Evolutionary conservation across 2,113 vertebrate genomes (phyloP).

Genomic region (Gasterosteus aculeatus): DNA sequence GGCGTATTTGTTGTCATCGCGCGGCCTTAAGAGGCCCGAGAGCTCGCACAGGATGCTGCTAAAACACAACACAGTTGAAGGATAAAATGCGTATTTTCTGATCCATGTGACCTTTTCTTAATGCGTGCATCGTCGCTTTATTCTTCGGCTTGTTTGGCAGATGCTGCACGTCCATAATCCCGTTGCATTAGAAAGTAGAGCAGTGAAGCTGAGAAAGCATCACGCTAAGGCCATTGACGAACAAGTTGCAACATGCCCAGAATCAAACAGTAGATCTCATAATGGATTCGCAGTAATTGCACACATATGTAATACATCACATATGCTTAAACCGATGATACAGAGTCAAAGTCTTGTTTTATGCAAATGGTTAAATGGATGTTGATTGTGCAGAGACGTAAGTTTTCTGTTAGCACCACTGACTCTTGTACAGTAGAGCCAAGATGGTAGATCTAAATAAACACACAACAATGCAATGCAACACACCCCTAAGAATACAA

Average conservation of each 20-base stretch:
- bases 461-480: not conserved
- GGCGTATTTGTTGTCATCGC: constrained; percentile 64
- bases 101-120: not conserved
- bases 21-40: constrained; percentile 76
- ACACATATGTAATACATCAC: not conserved
- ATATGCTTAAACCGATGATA: not conserved
- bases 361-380: not conserved
- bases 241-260: constrained; percentile 45
- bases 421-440: not conserved
- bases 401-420: not conserved
- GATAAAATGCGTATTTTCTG: not conserved
- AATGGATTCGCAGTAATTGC: not conserved
- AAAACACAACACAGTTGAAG: constrained; percentile 14
- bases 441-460: too few relatives aligned
- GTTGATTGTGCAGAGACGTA: not conserved
- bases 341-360: not conserved
- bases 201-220: constrained; percentile 10
- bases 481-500: not conserved
- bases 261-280: not conserved
- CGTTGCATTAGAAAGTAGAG: constrained; percentile 9
- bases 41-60: constrained; percentile 33
- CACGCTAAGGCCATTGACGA: constrained; percentile 13
- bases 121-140: rapidly evolving
- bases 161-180: not conserved
- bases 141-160: not conserved